Base-by-base conservation (phyloP, 2,888 invertebrate genomes). In the Noctua fimbriata region DNA sequence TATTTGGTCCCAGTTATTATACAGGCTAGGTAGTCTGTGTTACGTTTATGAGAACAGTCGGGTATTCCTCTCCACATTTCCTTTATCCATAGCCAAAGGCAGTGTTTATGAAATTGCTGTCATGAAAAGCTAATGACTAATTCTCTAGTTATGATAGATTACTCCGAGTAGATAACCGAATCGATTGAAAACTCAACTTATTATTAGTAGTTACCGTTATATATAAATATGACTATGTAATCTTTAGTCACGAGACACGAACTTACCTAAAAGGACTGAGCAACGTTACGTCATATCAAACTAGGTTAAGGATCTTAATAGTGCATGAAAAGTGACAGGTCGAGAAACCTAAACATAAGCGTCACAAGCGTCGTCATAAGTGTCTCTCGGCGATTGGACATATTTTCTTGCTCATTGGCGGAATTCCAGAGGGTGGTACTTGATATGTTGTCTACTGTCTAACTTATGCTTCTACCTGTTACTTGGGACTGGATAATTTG, bases 221-320 rank as follows among this genome's bases (percentile, higher is more conserved):
- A 71, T 65, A 85, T 81, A 85, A 72, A 72, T 67, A 67, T 71
- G 65, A 74, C 67, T 84, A 28, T 41, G 49, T 55, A 63, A 67
- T 84, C 49, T 71, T 24, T n/a, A 72, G 60, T 74, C 78, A 70
- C 78, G 47, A 81, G 66, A 16, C 73, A 74, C 77, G 63, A 74
- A 41, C 41, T 73, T 55, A 70, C 60, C 21, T 79, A 67, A 55
- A 70, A 41, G 65, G 81, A 76, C 49, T 49, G 28, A 7, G 36
- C 32, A 60, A 67, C 9, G 28, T 85, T 85, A 66, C 86, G 67
- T 86, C 75, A 85, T 73, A 24, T 28, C 21, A 41, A 82, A 79
- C 75, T 85, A 28, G 87, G 87, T 87, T 83, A 87, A 83, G 87
- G 80, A 81, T 76, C 66, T 87, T 60, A 73, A 52, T 73, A 52